Percentiles rank a stretch among this genome's conserved stretches.
Evolutionary conservation across 30 jellyfish, hydroid and myxozoan species (phyloP).

Genomic region (Nemopilema nomurai): DNA sequence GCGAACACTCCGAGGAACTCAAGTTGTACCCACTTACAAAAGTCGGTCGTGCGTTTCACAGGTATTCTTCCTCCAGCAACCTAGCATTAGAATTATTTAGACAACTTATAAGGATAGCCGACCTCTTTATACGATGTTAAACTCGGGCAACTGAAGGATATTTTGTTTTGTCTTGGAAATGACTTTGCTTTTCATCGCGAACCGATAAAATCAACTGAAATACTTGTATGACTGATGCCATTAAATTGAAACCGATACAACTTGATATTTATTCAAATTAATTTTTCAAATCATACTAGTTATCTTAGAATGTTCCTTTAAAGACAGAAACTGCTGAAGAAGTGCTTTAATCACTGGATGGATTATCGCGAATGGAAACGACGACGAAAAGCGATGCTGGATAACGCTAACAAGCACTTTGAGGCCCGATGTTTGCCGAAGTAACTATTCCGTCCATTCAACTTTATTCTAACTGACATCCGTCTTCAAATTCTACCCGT

Average conservation of each 20-base stretch:
- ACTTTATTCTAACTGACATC: background rate
- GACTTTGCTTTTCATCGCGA: no score
- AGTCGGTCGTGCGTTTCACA: conserved; percentile 46
- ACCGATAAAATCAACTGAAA: no score
- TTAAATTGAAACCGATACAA: no score
- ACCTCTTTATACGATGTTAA: no score
- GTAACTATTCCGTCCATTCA: conserved; percentile 7
- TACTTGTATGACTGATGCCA: no score
- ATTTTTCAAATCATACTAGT: background rate
- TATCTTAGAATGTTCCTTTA: background rate
- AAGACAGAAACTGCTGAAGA: conserved; percentile 32
- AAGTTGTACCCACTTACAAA: conserved; percentile 65
- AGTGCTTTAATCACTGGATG: conserved; percentile 37
- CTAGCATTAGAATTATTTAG: background rate
- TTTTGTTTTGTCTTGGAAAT: no score
- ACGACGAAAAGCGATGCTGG: conserved; percentile 14
- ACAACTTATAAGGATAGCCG: no score
- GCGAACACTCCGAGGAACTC: conserved; percentile 75
- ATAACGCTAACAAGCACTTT: conserved; percentile 39
- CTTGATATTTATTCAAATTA: no score
- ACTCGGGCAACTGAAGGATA: no score
- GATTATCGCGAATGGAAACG: conserved; percentile 35
- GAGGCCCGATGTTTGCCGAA: conserved; percentile 37
- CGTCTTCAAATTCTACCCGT: no score
- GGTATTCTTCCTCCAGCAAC: conserved; percentile 9